A percentile compares a stretch with the other conserved stretches of the same genome.
Conservation (phyloP, 2,888 invertebrate genomes). For the Andrena flavipes region DNA sequence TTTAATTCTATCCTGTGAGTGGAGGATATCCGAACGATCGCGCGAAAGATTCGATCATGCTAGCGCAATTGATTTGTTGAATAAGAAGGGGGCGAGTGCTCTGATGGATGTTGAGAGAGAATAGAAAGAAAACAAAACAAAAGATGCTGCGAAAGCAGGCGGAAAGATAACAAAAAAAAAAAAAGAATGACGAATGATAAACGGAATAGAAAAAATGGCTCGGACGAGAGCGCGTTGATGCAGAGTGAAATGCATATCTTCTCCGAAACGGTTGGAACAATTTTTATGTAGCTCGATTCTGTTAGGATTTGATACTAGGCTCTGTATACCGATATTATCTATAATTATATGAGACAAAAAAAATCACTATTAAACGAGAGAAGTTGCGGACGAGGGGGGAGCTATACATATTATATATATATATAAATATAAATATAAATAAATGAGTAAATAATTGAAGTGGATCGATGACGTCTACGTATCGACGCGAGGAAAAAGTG, state of each 20-base stretch:
- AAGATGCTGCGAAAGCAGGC: neutral
- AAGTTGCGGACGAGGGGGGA: constrained; percentile 56
- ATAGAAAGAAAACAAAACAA: constrained; percentile 5
- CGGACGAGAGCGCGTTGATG: constrained; percentile 50
- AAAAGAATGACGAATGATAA: neutral
- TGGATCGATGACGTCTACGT: constrained; percentile 49
- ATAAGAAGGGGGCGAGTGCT: constrained; percentile 36
- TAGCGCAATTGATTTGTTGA: constrained; percentile 40
- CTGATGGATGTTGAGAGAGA: constrained; percentile 26
- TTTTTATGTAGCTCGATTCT: constrained; percentile 73
- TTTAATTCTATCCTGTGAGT: constrained; percentile 22
- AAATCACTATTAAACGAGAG: constrained; percentile 57
- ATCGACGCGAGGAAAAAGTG: constrained; percentile 52
- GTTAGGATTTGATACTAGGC: constrained; percentile 74
- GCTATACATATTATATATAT: constrained; percentile 65
- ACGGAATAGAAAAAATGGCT: constrained; percentile 31
- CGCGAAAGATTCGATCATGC: constrained; percentile 9
- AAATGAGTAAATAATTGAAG: constrained; percentile 60
- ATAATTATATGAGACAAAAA: constrained; percentile 48
- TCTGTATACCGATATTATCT: constrained; percentile 70
- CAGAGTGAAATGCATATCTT: constrained; percentile 75
- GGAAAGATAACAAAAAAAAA: neutral
- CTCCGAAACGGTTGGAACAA: constrained; percentile 75
- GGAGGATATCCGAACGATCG: constrained; percentile 14
- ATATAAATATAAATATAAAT: constrained; percentile 62